These are phyloP conservation scores for Malthinus flaveolus DNA, from an alignment of 2,888 invertebrate genomes.

Conservation along the genomic window DNA sequence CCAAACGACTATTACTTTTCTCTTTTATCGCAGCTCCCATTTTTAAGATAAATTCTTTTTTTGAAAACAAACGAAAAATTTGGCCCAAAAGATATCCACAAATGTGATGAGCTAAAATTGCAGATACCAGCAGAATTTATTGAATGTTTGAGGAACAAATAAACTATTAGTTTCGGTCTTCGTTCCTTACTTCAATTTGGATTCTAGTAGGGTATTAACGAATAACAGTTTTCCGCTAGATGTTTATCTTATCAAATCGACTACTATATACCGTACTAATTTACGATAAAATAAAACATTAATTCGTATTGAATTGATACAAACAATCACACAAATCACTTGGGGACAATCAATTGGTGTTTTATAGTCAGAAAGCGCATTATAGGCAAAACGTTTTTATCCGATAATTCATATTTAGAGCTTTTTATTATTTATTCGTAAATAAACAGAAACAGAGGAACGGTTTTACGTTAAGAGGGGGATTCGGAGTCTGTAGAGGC, in stretches of 20 bases:
- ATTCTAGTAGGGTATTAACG: constrained; percentile 15
- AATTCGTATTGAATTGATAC: not conserved
- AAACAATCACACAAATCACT: constrained; percentile 1
- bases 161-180: constrained; percentile 20
- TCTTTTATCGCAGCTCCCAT: too few species aligned
- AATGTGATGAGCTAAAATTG: constrained; percentile 12
- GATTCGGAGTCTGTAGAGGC: too few species aligned
- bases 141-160: constrained; percentile 28
- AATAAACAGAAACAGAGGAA: too few species aligned
- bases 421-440: too few species aligned
- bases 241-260: constrained; percentile 2
- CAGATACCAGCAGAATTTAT: constrained; percentile 23
- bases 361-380: too few species aligned
- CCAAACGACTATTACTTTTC: too few species aligned
- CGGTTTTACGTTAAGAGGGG: too few species aligned
- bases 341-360: not conserved
- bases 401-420: too few species aligned
- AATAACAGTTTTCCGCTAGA: not conserved
- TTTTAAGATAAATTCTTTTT: too few species aligned
- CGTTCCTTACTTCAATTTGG: constrained; percentile 12
- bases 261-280: not conserved
- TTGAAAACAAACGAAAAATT: not conserved
- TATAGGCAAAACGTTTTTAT: too few species aligned
- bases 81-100: not conserved
- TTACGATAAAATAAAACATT: not conserved